Conservation (phyloP, 2,797 vertebrate genomes). For the Aeoliscus strigatus region DNA sequence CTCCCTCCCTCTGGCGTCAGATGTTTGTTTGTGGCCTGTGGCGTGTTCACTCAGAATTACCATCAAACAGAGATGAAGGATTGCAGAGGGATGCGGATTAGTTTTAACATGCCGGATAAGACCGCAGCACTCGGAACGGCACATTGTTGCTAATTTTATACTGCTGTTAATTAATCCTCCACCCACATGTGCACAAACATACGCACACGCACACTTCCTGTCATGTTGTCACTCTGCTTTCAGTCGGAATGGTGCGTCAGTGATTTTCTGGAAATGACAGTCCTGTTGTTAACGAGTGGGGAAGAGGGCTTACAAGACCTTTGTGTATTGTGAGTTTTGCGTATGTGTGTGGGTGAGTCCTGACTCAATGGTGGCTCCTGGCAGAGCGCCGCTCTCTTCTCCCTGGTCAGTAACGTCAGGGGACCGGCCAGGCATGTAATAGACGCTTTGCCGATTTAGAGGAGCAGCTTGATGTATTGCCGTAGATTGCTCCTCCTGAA, state of each 20-base stretch:
- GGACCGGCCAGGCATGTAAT: constrained; percentile 66
- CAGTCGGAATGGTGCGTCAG: constrained; percentile 40
- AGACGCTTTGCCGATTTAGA: constrained; percentile 70
- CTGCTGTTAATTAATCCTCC: constrained; percentile 58
- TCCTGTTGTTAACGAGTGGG: constrained; percentile 47
- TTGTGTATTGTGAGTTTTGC: constrained; percentile 15
- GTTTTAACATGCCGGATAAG: constrained; percentile 62
- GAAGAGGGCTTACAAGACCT: constrained; percentile 36
- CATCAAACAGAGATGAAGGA: constrained; percentile 43
- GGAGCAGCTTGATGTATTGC: constrained; percentile 51
- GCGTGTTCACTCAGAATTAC: constrained; percentile 57
- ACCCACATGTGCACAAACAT: constrained; percentile 37
- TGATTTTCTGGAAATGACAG: constrained; percentile 57
- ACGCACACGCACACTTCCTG: constrained; percentile 25
- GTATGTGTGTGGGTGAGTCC: constrained; percentile 39
- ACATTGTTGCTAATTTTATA: constrained; percentile 63
- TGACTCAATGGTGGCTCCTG: constrained; percentile 55
- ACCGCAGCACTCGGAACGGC: constrained; percentile 40
- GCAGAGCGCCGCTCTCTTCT: constrained; percentile 44
- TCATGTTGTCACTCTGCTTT: constrained; percentile 38
- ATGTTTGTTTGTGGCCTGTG: constrained; percentile 55
- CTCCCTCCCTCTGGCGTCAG: constrained; percentile 17
- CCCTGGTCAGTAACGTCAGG: constrained; percentile 59
- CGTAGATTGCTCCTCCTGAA: constrained; percentile 46
- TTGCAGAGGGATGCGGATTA: constrained; percentile 46